A percentile compares a stretch with the other conserved stretches of the same genome.
These are phyloP conservation scores for Samia ricini DNA, from an alignment of 1,140 invertebrate species.

Conservation along the genomic window DNA sequence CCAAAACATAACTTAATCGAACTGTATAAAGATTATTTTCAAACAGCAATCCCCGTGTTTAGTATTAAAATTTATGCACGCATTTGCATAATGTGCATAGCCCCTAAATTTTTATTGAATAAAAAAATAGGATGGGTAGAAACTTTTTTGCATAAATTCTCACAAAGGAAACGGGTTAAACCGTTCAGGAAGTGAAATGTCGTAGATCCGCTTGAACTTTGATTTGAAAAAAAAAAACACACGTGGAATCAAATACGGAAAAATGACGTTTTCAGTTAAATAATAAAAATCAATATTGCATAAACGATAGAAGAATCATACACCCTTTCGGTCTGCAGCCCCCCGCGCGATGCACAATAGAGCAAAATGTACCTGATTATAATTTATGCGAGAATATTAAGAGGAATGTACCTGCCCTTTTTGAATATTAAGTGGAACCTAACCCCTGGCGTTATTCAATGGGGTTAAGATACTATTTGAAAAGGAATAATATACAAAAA, in stretches of 20 bases:
- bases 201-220: conserved; percentile 53
- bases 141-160: conserved; percentile 78
- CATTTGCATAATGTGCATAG: conserved; percentile 79
- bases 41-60: conserved; percentile 25
- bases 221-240: conserved; percentile 27
- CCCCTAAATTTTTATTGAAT: conserved; percentile 77
- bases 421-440: conserved; percentile 79
- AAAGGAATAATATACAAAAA: conserved; percentile 69
- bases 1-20: conserved; percentile 36
- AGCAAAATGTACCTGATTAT: conserved; percentile 77
- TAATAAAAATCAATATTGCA: conserved; percentile 38
- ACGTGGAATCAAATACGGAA: neutral
- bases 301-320: conserved; percentile 29
- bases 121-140: conserved; percentile 79
- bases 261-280: neutral
- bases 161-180: conserved; percentile 76
- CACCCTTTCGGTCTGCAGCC: conserved; percentile 37
- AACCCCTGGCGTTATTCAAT: conserved; percentile 76
- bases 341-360: conserved; percentile 65
- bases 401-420: conserved; percentile 78
- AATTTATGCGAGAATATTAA: conserved; percentile 79
- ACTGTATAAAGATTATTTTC: conserved; percentile 18
- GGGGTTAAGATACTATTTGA: conserved; percentile 76
- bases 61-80: conserved; percentile 75
- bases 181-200: conserved; percentile 72